Conservation (phyloP, 2,113 vertebrate species). For the Scolopax mira region DNA sequence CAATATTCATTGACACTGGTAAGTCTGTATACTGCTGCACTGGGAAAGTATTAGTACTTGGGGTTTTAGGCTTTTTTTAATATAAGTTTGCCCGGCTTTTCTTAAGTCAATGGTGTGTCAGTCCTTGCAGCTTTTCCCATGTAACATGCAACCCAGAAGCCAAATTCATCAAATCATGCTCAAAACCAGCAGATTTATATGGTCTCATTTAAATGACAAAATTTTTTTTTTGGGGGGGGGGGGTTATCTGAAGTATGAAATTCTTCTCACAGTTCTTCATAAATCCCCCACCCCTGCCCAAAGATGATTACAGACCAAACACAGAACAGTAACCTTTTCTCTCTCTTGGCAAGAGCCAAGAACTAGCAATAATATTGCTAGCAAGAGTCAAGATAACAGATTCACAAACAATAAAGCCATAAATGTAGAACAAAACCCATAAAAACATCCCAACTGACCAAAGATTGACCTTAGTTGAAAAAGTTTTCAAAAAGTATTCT, state of each 20-base stretch:
- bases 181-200: not conserved
- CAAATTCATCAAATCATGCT: not conserved
- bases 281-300: not conserved
- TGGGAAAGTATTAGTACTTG: constrained; percentile 6
- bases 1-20: constrained; percentile 68
- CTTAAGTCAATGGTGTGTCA: not conserved
- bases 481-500: not conserved
- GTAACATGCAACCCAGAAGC: not conserved
- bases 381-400: not conserved
- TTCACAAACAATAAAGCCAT: not conserved
- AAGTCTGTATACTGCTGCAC: constrained; percentile 23
- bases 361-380: not conserved
- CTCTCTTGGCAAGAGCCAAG: not conserved
- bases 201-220: not conserved
- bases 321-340: not conserved
- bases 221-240: not conserved
- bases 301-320: not conserved
- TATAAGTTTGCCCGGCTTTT: not conserved
- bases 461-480: not conserved
- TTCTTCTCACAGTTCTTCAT: not conserved
- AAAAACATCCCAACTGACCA: not conserved
- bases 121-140: not conserved
- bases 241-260: not conserved
- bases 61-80: not conserved
- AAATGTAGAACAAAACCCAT: not conserved